Conservation (phyloP, 2,888 invertebrate genomes). For the Helleia helle region DNA sequence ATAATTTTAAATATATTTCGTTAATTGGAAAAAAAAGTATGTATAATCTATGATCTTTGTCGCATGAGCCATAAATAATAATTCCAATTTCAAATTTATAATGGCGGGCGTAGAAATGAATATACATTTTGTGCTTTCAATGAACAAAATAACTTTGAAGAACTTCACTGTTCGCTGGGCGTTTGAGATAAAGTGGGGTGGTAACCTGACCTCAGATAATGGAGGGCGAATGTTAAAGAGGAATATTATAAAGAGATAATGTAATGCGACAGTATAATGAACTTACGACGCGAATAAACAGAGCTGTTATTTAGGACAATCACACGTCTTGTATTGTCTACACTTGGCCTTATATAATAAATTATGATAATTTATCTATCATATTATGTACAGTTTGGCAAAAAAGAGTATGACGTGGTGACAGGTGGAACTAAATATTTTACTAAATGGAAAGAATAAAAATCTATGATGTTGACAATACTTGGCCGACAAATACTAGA, state of each 20-base stretch:
- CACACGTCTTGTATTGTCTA: constrained; percentile 23
- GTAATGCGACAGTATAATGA: constrained; percentile 55
- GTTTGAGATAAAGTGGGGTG: constrained; percentile 53
- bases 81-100: too few species aligned
- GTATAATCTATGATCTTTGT: too few species aligned
- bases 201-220: constrained; percentile 52
- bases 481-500: too few species aligned
- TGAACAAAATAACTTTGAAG: constrained; percentile 44
- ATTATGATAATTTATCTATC: constrained; percentile 10
- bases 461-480: too few species aligned
- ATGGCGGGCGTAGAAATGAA: too few species aligned
- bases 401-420: too few species aligned
- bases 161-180: constrained; percentile 40
- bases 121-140: constrained; percentile 36
- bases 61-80: too few species aligned
- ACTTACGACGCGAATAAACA: constrained; percentile 45
- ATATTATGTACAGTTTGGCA: too few species aligned
- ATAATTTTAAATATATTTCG: too few species aligned
- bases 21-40: too few species aligned
- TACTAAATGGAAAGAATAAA: too few species aligned
- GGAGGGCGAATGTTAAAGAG: constrained; percentile 59
- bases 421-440: too few species aligned
- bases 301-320: constrained; percentile 27
- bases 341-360: constrained; percentile 24
- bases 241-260: constrained; percentile 47